Conservation (phyloP, 2,797 vertebrate species). For the Takifugu rubripes region DNA sequence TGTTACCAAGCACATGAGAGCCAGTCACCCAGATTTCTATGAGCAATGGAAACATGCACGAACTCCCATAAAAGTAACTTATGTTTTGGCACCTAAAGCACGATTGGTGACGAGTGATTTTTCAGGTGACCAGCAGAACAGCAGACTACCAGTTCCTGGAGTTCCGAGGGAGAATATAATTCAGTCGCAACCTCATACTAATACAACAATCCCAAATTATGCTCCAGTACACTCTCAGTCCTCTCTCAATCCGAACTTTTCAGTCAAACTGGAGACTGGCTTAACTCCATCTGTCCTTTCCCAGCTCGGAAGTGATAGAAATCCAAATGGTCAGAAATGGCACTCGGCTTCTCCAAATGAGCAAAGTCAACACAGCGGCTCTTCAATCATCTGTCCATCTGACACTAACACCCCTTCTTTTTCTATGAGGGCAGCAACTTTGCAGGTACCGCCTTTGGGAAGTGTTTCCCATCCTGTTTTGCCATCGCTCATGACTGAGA, state of each 20-base stretch:
- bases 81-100: constrained; percentile 44
- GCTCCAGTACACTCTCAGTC: constrained; percentile 70
- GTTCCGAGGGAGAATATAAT: constrained; percentile 76
- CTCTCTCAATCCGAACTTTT: constrained; percentile 74
- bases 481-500: constrained; percentile 33
- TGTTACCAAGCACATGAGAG: constrained; percentile 95
- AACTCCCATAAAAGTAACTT: constrained; percentile 79
- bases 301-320: constrained; percentile 79
- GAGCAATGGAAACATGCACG: constrained; percentile 85
- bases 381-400: constrained; percentile 57
- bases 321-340: constrained; percentile 77
- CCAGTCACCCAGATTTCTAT: constrained; percentile 88
- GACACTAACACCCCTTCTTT: constrained; percentile 31
- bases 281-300: constrained; percentile 89
- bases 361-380: constrained; percentile 40
- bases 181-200: constrained; percentile 68
- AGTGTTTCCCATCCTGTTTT: constrained; percentile 33
- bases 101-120: constrained; percentile 66
- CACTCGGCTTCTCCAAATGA: constrained; percentile 41
- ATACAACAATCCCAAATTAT: constrained; percentile 73
- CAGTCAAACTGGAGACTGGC: constrained; percentile 83
- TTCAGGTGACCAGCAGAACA: constrained; percentile 60
- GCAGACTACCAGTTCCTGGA: constrained; percentile 38
- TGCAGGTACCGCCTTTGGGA: constrained; percentile 30
- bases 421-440: constrained; percentile 39